phyloP scores from a whole-genome alignment of 1,140 invertebrate species.

The Caligus rogercresseyi region DNA sequence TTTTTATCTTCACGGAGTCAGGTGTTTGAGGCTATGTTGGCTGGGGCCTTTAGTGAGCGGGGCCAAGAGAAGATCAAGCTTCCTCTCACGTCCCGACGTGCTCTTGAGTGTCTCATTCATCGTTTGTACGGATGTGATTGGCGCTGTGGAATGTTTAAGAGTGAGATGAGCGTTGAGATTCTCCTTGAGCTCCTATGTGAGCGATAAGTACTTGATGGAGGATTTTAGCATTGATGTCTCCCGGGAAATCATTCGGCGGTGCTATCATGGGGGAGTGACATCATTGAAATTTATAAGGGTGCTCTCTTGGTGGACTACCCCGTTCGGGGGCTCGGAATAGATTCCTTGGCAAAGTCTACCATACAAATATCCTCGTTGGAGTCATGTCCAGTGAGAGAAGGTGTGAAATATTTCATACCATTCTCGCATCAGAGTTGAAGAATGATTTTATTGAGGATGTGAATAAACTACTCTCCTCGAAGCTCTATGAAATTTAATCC shows the following conservation, averaged over 20 bases:
- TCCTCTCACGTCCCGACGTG: background rate
- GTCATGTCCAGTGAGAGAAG: background rate
- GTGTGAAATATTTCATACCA: background rate
- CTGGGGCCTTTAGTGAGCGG: background rate
- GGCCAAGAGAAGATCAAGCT: conserved; percentile 3
- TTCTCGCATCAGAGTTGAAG: background rate
- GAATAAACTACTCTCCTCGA: background rate
- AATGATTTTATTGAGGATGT: conserved; percentile 15
- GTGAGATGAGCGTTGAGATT: background rate
- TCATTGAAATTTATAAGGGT: conserved; percentile 13
- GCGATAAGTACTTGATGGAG: conserved; percentile 7
- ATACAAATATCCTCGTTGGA: conserved; percentile 2
- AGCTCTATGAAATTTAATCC: background rate
- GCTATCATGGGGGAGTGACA: background rate
- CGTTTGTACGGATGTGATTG: conserved; percentile 10
- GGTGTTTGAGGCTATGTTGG: conserved; percentile 15
- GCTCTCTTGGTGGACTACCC: conserved; percentile 3
- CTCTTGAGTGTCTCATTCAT: background rate
- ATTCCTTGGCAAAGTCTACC: conserved; percentile 1
- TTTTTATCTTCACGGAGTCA: background rate
- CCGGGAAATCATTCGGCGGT: conserved; percentile 1
- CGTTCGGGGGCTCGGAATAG: conserved; percentile 1
- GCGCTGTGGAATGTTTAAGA: background rate
- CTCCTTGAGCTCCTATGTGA: conserved; percentile 9
- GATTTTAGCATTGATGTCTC: conserved; percentile 6